Conservation (phyloP, 2,113 vertebrate genomes). For the Triplophysa siluroides region DNA sequence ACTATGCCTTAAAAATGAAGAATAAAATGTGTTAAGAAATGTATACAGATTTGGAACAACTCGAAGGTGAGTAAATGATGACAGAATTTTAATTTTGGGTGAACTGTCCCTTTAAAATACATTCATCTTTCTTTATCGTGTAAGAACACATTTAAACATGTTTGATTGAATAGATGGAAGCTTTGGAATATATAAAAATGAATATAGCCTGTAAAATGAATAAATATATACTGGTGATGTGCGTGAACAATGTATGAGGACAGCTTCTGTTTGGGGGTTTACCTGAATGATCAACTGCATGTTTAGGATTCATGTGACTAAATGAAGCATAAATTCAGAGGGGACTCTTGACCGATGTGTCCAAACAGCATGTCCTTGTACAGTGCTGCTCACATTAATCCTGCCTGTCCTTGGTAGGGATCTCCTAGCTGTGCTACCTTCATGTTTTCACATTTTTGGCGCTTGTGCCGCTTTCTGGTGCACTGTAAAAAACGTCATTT, state of each 20-base stretch:
- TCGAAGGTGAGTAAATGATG: too few species aligned
- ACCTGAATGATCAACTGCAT: conserved; percentile 50
- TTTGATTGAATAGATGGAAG: too few species aligned
- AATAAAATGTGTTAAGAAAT: too few species aligned
- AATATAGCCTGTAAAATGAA: too few species aligned
- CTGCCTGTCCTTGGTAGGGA: conserved; percentile 10
- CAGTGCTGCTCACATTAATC: conserved; percentile 61
- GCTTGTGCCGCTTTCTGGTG: background rate
- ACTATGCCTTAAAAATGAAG: too few species aligned
- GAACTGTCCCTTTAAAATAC: too few species aligned
- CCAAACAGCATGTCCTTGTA: conserved; percentile 64
- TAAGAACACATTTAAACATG: too few species aligned
- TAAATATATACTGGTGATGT: background rate
- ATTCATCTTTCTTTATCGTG: too few species aligned
- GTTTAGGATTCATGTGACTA: conserved; percentile 70
- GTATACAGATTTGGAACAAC: too few species aligned
- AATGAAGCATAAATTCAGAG: conserved; percentile 72
- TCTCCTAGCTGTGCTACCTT: conserved; percentile 22
- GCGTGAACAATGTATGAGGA: background rate
- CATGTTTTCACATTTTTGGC: background rate
- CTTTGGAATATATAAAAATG: too few species aligned
- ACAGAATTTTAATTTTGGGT: too few species aligned
- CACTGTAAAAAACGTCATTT: too few species aligned
- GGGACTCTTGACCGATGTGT: conserved; percentile 69
- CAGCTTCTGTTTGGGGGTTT: background rate